Evolutionary conservation across 2,797 vertebrate genomes (phyloP), one percentile per base, ranked within the genome.

Genomic region (Dipus sagitta): DNA sequence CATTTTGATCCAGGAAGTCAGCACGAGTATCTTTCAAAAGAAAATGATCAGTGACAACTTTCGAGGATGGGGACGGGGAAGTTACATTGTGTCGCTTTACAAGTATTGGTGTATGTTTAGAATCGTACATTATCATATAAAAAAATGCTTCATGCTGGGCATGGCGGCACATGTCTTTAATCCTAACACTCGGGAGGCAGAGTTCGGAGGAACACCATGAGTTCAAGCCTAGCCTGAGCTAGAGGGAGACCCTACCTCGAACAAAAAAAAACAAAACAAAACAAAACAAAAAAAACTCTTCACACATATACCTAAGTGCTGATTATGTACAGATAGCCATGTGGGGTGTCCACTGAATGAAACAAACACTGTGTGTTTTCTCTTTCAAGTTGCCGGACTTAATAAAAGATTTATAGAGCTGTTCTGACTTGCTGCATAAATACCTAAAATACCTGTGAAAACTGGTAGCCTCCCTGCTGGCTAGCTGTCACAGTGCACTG

Each of bases 381-480:
- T 86, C 30, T 88, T 94, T 86, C 77, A 75, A 90, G 78, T 60
- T 82, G 18, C 11, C 58, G 68, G 28, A 68, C 15, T 75, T 47
- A 47, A 47, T 81, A 23, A 81, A 78, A 86, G 54, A 88, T 20
- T 65, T 38, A 72, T 7, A 92, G 67, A 47, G 10, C 68, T 83
- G 52, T 72, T 81, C 83, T 42, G 68, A 86, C 32, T 86, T 83
- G 79, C 60, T 74, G 42, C 12, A 89, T 17, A 93, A 94, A 81
- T 30, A 79, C 13, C 14, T 81, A 75, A 78, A 58, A 88, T 62
- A 71, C 20, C 18, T 87, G 15, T 92, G 77, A 84, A 85, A 77
- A 80, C 0, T 58, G 20, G 54, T 9, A 47, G 47, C 47, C 47
- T 47, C 47, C 47, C 47, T 7, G 47, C 47, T 47, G 47, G 47